Conservation (phyloP, 2,113 vertebrate genomes). For the Hyperopisus bebe region DNA sequence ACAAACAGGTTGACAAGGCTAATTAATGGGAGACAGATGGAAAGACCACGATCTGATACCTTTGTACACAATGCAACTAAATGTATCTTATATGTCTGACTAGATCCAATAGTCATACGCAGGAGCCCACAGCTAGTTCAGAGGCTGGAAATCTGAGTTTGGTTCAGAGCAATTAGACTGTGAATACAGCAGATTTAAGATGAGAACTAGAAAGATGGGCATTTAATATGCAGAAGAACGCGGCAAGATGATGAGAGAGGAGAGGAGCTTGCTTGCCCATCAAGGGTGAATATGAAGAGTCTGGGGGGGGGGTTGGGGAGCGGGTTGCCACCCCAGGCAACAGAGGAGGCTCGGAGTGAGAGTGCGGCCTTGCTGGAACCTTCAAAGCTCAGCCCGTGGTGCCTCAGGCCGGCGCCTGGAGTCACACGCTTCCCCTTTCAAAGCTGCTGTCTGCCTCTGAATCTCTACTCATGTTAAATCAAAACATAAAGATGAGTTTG, state of each 20-base stretch:
- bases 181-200: not conserved
- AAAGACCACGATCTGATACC: not conserved
- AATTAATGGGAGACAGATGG: not conserved
- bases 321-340: not conserved
- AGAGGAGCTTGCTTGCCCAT: not conserved
- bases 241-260: not conserved
- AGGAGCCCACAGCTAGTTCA: not conserved
- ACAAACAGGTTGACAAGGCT: not conserved
- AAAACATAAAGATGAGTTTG: not conserved
- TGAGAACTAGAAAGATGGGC: not conserved
- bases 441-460: not conserved
- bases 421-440: not conserved
- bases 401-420: not conserved
- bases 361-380: not conserved
- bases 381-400: not conserved
- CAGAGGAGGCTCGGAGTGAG: not conserved
- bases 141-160: not conserved
- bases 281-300: not conserved
- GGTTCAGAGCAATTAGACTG: not conserved
- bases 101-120: not conserved
- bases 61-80: not conserved
- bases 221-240: not conserved
- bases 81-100: not conserved
- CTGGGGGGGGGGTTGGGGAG: not conserved
- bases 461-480: not conserved